Percentiles rank a stretch among this genome's conserved stretches.
phyloP scores from a whole-genome alignment of 2,113 vertebrate species.

The Physeter macrocephalus region DNA sequence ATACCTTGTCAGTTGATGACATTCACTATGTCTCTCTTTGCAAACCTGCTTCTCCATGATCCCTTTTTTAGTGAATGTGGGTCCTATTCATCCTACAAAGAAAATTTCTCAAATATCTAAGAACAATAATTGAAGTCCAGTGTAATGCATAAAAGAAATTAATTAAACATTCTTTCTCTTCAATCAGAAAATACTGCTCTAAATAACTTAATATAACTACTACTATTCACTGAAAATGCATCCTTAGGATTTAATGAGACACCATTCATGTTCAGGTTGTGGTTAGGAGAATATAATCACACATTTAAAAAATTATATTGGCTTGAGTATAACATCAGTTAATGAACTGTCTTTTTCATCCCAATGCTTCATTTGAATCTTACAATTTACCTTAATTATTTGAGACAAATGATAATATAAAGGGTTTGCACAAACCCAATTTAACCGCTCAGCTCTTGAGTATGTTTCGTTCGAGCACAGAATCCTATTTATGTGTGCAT shows the following conservation, averaged over 20 bases:
- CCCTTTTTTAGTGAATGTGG: not conserved
- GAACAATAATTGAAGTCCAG: not conserved
- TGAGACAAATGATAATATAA: slow-evolving; percentile 57
- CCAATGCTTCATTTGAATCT: slow-evolving; percentile 41
- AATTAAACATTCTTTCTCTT: not conserved
- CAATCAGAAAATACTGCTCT: not conserved
- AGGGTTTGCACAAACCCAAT: slow-evolving; percentile 36
- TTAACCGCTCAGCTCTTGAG: slow-evolving; percentile 28
- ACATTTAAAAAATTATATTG: slow-evolving; percentile 51
- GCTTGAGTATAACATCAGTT: slow-evolving; percentile 36
- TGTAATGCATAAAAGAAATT: not conserved
- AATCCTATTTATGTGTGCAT: not conserved
- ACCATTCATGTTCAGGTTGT: slow-evolving; percentile 37
- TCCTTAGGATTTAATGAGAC: slow-evolving; percentile 40
- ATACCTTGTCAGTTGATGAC: not conserved
- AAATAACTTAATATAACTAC: slow-evolving; percentile 28
- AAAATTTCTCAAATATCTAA: not conserved
- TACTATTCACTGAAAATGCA: slow-evolving; percentile 9
- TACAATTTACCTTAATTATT: slow-evolving; percentile 56
- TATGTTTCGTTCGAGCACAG: not conserved
- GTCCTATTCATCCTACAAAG: not conserved
- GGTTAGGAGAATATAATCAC: slow-evolving; percentile 50
- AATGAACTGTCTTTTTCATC: slow-evolving; percentile 54
- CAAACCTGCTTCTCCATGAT: not conserved
- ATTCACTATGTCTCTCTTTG: not conserved